Conservation (phyloP, 2,888 invertebrate genomes). For the Dynastes maya region DNA sequence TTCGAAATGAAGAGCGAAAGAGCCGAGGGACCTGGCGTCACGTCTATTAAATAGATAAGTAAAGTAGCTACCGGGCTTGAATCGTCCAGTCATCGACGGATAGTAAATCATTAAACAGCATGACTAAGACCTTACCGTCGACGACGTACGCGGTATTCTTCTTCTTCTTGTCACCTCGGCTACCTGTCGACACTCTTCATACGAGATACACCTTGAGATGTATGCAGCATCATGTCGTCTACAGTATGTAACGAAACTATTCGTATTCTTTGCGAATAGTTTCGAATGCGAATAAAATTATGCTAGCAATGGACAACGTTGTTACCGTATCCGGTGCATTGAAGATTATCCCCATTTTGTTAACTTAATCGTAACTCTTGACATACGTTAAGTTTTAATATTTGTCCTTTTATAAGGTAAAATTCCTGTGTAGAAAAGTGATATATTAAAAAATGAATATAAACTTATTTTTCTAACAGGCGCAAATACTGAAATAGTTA, state of each 20-base stretch:
- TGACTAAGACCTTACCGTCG: constrained; percentile 60
- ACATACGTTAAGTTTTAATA: too few relatives aligned
- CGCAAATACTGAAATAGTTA: too few relatives aligned
- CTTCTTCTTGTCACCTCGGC: constrained; percentile 50
- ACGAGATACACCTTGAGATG: background rate
- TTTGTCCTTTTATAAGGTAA: too few relatives aligned
- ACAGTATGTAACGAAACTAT: constrained; percentile 9
- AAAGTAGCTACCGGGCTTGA: constrained; percentile 70
- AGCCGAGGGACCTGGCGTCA: constrained; percentile 63
- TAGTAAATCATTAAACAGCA: constrained; percentile 69
- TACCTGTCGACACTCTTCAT: constrained; percentile 51
- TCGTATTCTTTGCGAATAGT: background rate
- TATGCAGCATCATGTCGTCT: background rate
- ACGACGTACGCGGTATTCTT: constrained; percentile 23
- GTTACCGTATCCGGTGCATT: too few relatives aligned
- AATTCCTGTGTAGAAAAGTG: too few relatives aligned
- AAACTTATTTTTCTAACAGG: too few relatives aligned
- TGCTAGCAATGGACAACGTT: too few relatives aligned
- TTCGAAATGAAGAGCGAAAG: background rate
- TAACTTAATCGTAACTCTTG: too few relatives aligned
- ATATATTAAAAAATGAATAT: too few relatives aligned
- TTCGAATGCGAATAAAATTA: background rate
- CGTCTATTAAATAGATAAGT: constrained; percentile 69
- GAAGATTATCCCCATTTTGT: too few relatives aligned
- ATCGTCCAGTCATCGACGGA: constrained; percentile 66